A percentile compares a stretch with the other conserved stretches of the same genome.
Conservation (phyloP, 2,888 invertebrate species). For the Carterocephalus palaemon region DNA sequence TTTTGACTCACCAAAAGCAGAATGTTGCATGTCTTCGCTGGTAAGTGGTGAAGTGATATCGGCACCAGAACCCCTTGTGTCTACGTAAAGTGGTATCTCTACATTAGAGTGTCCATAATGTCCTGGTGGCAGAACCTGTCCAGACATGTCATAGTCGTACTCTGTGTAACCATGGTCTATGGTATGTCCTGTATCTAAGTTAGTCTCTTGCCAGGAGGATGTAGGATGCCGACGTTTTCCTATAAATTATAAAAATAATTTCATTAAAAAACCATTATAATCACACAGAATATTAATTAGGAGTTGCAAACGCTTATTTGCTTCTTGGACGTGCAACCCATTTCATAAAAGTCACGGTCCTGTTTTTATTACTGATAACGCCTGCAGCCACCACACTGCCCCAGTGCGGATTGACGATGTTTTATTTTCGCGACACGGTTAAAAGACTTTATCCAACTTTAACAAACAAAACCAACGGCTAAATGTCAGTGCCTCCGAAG, state of each 20-base stretch:
- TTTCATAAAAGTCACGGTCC: no score
- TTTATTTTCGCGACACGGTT: no score
- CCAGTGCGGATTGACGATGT: no score
- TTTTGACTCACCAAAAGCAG: constrained; percentile 64
- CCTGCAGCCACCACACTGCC: no score
- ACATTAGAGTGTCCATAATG: constrained; percentile 57
- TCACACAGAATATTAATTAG: no score
- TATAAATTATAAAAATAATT: constrained; percentile 27
- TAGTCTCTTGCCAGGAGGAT: constrained; percentile 92
- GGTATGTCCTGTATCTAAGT: constrained; percentile 89
- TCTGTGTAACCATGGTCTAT: constrained; percentile 82
- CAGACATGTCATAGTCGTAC: constrained; percentile 54
- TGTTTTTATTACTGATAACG: no score
- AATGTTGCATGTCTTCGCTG: constrained; percentile 64
- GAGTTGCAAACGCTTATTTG: no score
- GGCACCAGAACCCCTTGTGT: constrained; percentile 72
- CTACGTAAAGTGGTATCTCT: constrained; percentile 83
- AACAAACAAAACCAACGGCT: no score
- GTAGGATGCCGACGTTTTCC: constrained; percentile 76
- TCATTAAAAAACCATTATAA: no score
- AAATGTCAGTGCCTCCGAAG: no score
- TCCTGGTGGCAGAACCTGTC: constrained; percentile 48
- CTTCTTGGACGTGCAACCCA: no score
- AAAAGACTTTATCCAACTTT: no score
- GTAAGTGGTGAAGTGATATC: constrained; percentile 62